Evolutionary conservation across 1,140 invertebrate genomes (phyloP).

Genomic region (Uloborus diversus): DNA sequence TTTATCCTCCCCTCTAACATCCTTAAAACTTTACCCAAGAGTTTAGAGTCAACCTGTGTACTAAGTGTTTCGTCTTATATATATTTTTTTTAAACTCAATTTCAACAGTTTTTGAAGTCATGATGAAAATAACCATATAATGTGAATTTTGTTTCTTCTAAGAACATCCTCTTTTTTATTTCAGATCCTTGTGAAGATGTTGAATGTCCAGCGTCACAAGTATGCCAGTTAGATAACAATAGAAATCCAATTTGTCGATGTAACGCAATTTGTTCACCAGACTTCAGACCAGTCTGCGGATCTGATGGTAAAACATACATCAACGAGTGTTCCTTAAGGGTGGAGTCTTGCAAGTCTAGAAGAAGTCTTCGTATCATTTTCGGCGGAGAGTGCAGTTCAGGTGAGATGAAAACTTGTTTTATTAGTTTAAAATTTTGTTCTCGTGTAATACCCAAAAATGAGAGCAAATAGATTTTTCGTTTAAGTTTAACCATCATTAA

Average conservation of each 20-base stretch:
- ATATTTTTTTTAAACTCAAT: no score
- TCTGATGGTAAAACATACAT: conserved; percentile 83
- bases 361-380: conserved; percentile 80
- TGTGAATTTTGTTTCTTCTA: no score
- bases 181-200: conserved; percentile 83
- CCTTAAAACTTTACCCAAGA: no score
- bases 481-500: no score
- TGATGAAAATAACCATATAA: no score
- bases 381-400: conserved; percentile 79
- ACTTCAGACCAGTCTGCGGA: conserved; percentile 84
- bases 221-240: conserved; percentile 81
- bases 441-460: no score
- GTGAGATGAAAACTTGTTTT: conserved; percentile 61
- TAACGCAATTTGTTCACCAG: conserved; percentile 78
- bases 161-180: conserved; percentile 25
- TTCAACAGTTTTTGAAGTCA: no score
- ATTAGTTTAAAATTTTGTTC: not conserved
- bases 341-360: conserved; percentile 78
- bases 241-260: conserved; percentile 82
- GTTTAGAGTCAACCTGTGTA: no score
- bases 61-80: no score
- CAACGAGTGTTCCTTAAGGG: conserved; percentile 82
- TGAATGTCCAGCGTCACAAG: conserved; percentile 79
- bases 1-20: no score
- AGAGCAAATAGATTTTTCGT: no score